Conservation (phyloP, 2,888 invertebrate species). For the Epiblema foenella region DNA sequence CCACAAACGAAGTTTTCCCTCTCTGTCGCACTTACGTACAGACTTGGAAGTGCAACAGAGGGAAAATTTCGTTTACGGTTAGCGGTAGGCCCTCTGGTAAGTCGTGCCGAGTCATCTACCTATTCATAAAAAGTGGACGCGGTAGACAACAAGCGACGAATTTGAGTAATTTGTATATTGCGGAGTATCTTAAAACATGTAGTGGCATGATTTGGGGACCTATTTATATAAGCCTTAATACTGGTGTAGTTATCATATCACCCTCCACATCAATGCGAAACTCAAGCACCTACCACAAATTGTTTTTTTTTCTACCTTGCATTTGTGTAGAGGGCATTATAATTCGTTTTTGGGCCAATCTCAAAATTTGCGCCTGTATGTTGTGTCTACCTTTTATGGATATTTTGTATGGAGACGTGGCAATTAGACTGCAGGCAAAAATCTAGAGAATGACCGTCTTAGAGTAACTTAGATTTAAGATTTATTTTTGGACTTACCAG, state of each 20-base stretch:
- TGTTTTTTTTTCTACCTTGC: background rate
- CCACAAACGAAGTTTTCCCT: too few species aligned
- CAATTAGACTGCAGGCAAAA: too few species aligned
- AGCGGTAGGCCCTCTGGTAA: too few species aligned
- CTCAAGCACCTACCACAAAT: background rate
- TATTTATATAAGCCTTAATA: constrained; percentile 37
- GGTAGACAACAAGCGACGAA: too few species aligned
- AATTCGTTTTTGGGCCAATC: background rate
- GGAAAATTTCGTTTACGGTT: too few species aligned
- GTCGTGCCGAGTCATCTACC: too few species aligned
- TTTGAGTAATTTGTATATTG: constrained; percentile 1
- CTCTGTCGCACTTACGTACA: too few species aligned
- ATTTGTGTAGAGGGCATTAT: background rate
- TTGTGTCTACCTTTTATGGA: too few species aligned
- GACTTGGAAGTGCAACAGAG: too few species aligned
- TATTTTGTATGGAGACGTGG: too few species aligned
- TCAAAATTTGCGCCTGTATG: too few species aligned
- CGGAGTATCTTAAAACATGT: constrained; percentile 25
- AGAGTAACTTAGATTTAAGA: constrained; percentile 37
- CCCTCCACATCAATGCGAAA: background rate
- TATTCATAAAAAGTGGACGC: too few species aligned
- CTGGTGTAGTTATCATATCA: constrained; percentile 26
- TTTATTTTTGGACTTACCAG: constrained; percentile 35
- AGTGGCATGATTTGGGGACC: constrained; percentile 36
- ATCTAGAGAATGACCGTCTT: background rate